Evolutionary conservation across 1,140 invertebrate genomes (phyloP), one percentile per base, ranked within the genome.

Genomic region (Bombus ignitus): DNA sequence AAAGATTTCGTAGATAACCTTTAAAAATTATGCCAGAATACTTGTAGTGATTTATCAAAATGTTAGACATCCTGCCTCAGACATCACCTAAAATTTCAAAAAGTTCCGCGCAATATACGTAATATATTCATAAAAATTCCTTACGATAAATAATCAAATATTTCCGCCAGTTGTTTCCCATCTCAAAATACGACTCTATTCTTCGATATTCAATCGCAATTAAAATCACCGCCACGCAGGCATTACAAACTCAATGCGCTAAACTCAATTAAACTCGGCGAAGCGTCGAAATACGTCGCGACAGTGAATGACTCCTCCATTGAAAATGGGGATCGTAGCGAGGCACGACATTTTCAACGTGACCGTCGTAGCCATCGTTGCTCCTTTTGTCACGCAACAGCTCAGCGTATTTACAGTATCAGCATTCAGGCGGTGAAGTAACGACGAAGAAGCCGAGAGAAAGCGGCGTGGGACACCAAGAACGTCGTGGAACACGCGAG

Each of bases 371-470:
- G 13, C 15, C 35, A 37, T n/a, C 39, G 81, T 35, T 47, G 81
- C n/a, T 68, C 73, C 62, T 57, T 78, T 83, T 70, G 81, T 83
- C 81, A 42, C 74, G 81, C 74, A 78, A 83, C 81, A 70, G 83
- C 83, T 47, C 76, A 39, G 76, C 83, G 42, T 72, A 80, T 80
- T 79, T 72, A 80, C 75, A 85, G 76, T 85, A 79, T 80, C 77
- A 59, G 83, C 83, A 35, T 53, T 83, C 81, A 80, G 78, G 70
- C 70, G 78, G 59, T 66, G 83, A 74, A 85, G 83, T 78, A 83
- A 83, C 81, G 74, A 28, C 74, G 47, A 76, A 83, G 81, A 83
- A 83, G 81, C 81, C 81, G 81, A 78, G 81, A 83, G 81, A 83
- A 83, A 83, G 66, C 81, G 37, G 12, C 25, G 39, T 35, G 59